phyloP scores from a whole-genome alignment of 2,888 invertebrate species.

The Parnassius apollo region DNA sequence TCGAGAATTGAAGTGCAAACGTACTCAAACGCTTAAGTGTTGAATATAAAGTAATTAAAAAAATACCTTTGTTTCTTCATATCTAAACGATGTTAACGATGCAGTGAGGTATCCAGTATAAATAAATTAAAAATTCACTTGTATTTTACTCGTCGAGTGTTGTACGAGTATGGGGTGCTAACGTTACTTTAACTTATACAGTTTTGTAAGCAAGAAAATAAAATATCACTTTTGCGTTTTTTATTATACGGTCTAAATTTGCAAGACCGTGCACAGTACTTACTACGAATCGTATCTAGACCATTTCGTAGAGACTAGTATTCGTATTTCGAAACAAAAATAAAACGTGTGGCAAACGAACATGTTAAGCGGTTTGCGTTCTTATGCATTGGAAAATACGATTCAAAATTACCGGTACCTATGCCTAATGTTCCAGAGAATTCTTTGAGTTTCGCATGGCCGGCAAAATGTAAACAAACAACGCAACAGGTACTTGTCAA shows the following conservation, averaged over 20 bases:
- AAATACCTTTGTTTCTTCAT: no score
- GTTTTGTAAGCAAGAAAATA: background rate
- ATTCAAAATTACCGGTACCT: conserved; percentile 24
- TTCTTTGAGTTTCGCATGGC: conserved; percentile 42
- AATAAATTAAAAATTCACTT: no score
- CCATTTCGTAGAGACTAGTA: conserved; percentile 25
- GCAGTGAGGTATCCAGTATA: no score
- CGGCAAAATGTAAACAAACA: conserved; percentile 57
- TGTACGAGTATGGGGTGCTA: conserved; percentile 2
- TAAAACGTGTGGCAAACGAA: conserved; percentile 20
- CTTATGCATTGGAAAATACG: conserved; percentile 9
- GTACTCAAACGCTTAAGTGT: no score
- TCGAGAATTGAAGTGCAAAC: no score
- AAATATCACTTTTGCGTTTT: background rate
- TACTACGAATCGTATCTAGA: conserved; percentile 13
- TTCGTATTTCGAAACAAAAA: conserved; percentile 33
- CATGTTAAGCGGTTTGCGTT: conserved; percentile 16
- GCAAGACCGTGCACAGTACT: background rate
- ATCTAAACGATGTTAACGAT: no score
- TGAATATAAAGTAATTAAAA: no score
- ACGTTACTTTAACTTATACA: conserved; percentile 15
- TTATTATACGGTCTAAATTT: background rate
- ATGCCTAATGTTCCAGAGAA: conserved; percentile 43
- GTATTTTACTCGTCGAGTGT: background rate
- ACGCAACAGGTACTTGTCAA: conserved; percentile 46